Evolutionary conservation across 2,888 invertebrate genomes (phyloP), one percentile per base, ranked within the genome.

Genomic region (Pimpla rufipes): DNA sequence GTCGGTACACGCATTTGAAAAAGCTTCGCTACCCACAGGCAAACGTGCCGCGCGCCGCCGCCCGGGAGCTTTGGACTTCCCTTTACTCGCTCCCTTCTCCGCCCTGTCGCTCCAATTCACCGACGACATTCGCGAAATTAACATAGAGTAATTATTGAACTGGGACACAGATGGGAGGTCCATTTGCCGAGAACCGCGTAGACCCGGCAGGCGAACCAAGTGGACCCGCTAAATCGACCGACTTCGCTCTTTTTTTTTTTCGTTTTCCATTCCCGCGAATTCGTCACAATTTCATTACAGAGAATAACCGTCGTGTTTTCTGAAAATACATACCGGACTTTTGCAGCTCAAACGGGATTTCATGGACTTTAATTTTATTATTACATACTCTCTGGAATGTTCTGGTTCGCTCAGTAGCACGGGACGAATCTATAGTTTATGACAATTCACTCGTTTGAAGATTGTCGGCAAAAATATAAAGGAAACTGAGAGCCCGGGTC

Each of bases 61-160:
- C 35, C 62, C 45, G 42, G 37, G 11, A 47, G 59, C 62, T 70
- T 80, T 68, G 55, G 21, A 68, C 75, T 80, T 59, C 18, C 18
- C 62, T 79, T 42, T 47, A 13, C 37, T 29, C 47, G 16, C 42
- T 18, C 29, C 57, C 23, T 16, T 45, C 85, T 42, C 7, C 79
- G 1, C 40, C 23, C 55, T 50, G 35, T 29, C 45, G 8, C 59
- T 55, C 40, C 59, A 8, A 77, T 70, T 42, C 59, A 62, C 73
- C 70, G 64, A 66, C 52, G 80, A 76, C 67, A 62, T 80, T 86
- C 59, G 83, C 79, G 76, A 89, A 88, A 90, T 90, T 88, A 90
- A 88, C 88, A 88, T 89, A 86, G 84, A 88, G 87, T 88, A 88
- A 91, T 91, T 89, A 89, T 89, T 86, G 79, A 85, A 80, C 74